A percentile compares a stretch with the other conserved stretches of the same genome.
Evolutionary conservation across 2,888 invertebrate genomes (phyloP).

Genomic region (Rhodophaea formosa): DNA sequence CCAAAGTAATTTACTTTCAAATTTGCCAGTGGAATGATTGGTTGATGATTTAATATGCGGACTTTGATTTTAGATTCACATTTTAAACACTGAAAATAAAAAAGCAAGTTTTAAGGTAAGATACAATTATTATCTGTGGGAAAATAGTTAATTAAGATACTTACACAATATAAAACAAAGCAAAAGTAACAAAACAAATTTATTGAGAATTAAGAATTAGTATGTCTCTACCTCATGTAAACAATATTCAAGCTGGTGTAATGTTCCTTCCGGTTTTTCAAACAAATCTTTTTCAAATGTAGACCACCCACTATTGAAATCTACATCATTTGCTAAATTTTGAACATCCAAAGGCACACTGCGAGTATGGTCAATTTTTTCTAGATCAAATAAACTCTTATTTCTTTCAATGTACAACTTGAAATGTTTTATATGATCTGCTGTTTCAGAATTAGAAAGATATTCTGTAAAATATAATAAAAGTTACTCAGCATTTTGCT

Average conservation of each 20-base stretch:
- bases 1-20: conserved; percentile 88
- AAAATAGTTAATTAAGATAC: no score
- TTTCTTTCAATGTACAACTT: conserved; percentile 60
- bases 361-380: conserved; percentile 80
- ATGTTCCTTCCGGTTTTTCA: conserved; percentile 84
- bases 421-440: conserved; percentile 47
- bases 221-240: conserved; percentile 84
- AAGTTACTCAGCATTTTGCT: background rate
- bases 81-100: conserved; percentile 59
- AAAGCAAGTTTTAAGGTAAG: background rate
- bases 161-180: no score
- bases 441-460: conserved; percentile 50
- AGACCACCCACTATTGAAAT: conserved; percentile 82
- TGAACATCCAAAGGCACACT: conserved; percentile 82
- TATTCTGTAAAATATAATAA: conserved; percentile 40
- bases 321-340: conserved; percentile 75
- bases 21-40: conserved; percentile 84
- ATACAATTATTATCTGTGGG: no score
- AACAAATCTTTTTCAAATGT: conserved; percentile 84
- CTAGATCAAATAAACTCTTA: conserved; percentile 70
- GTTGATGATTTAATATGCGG: conserved; percentile 79
- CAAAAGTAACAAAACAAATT: no score
- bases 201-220: no score
- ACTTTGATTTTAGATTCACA: conserved; percentile 68
- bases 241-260: conserved; percentile 88